Evolutionary conservation across 2,888 invertebrate genomes (phyloP), one percentile per base, ranked within the genome.

Genomic region (Eilema depressum): DNA sequence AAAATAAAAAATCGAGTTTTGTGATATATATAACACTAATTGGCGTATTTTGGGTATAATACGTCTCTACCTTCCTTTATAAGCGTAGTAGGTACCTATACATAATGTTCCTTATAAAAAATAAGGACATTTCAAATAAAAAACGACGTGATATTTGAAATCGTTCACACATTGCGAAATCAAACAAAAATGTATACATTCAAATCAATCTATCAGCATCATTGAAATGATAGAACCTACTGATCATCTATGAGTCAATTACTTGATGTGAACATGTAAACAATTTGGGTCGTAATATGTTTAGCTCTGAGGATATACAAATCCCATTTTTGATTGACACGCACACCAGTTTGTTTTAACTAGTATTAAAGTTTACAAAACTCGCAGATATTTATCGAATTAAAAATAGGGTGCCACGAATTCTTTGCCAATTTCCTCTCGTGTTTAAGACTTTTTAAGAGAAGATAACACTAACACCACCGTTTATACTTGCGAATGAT

Each of bases 241-340:
- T 7, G 62, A 25, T 71, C 61, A 70, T 75, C 69, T 70, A 80
- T 74, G 69, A 77, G 75, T 77, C 53, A 56, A 63, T 64, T 25
- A 23, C 61, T 68, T 23, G 61, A 75, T 68, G 70, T 77, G 77
- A 73, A 75, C 69, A 73, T 53, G 64, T 56, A 67, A 64, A 70
- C 68, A 74, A 69, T 65, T 75, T 63, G 28, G 33, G 23, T 30
- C 57, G 20, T 33, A 25, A 65, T 66, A 25, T 14, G 56, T 66
- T 64, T 57, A 14, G 33, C 33, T 66, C 57, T 28, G 53, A 33
- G 12, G 23, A 66, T 20, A 65, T 56, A 53, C 7, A 8, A 56
- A 23, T 53, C 53, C 30, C 23, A 59, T 26, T 59, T 56, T n/a
- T 65, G 64, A 56, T 56, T 65, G 64, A 65, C 30, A 53, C n/a